Evolutionary conservation across 2,888 invertebrate species (phyloP).

Genomic region (Lypha dubia): DNA sequence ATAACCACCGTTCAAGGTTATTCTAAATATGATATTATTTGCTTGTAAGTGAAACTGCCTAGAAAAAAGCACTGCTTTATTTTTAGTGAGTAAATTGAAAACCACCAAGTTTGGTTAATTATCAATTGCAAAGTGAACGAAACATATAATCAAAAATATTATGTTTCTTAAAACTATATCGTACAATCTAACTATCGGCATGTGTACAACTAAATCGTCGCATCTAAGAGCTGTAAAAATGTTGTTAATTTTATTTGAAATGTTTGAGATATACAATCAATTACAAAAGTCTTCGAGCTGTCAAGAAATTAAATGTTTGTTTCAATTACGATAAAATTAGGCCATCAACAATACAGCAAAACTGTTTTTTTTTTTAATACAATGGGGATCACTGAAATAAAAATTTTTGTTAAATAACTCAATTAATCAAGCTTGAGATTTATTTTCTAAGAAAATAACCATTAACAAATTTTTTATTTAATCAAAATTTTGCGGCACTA

Average conservation of each 20-base stretch:
- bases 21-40: neutral
- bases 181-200: neutral
- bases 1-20: conserved; percentile 6
- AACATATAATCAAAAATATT: neutral
- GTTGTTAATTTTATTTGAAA: neutral
- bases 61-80: neutral
- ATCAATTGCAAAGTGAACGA: neutral
- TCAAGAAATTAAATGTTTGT: neutral
- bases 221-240: neutral
- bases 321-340: neutral
- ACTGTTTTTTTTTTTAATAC: too few species aligned
- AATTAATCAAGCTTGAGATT: too few species aligned
- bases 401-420: too few species aligned
- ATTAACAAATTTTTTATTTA: too few species aligned
- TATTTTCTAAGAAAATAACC: too few species aligned
- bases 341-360: too few species aligned
- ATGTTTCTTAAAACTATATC: neutral
- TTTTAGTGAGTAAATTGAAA: neutral
- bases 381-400: too few species aligned
- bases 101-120: neutral
- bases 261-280: neutral
- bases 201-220: neutral
- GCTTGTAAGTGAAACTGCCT: neutral
- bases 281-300: neutral
- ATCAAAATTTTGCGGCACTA: too few species aligned